Conservation (phyloP, 2,888 invertebrate genomes). For the Melanostoma scalare region DNA sequence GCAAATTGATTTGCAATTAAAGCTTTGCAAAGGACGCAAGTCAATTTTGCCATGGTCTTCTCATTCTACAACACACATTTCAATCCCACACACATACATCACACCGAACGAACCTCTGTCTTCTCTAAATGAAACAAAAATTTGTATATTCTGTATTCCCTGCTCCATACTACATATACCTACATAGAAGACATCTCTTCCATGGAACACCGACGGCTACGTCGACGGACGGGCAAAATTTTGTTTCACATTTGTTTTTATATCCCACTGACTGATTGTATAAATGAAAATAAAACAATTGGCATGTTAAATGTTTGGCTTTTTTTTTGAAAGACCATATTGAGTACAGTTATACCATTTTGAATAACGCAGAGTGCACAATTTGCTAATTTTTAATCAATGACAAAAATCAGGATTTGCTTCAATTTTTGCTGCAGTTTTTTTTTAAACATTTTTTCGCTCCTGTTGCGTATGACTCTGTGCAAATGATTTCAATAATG, state of each 20-base stretch:
- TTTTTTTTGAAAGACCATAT: conserved; percentile 9
- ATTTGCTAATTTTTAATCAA: conserved; percentile 64
- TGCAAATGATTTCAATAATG: conserved; percentile 52
- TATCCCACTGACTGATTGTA: background rate
- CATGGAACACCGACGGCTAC: conserved; percentile 1
- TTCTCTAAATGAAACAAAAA: background rate
- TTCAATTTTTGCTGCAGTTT: conserved; percentile 44
- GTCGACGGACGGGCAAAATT: background rate
- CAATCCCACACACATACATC: background rate
- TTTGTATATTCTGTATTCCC: too few species aligned
- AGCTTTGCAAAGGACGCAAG: conserved; percentile 42
- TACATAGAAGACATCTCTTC: background rate
- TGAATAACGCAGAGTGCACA: conserved; percentile 24
- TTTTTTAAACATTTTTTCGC: background rate
- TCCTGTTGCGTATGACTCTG: conserved; percentile 28
- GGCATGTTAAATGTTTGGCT: conserved; percentile 38
- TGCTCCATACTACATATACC: too few species aligned
- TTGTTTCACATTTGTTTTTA: conserved; percentile 17
- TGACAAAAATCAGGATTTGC: conserved; percentile 51
- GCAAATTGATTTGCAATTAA: conserved; percentile 65
- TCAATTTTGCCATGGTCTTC: conserved; percentile 21
- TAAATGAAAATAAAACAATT: conserved; percentile 38
- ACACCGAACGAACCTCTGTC: background rate
- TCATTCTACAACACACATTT: background rate
- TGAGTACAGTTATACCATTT: background rate